Percentiles rank a stretch among this genome's conserved stretches.
phyloP scores from a whole-genome alignment of 2,113 vertebrate genomes.

The Psammodynastes pulverulentus region DNA sequence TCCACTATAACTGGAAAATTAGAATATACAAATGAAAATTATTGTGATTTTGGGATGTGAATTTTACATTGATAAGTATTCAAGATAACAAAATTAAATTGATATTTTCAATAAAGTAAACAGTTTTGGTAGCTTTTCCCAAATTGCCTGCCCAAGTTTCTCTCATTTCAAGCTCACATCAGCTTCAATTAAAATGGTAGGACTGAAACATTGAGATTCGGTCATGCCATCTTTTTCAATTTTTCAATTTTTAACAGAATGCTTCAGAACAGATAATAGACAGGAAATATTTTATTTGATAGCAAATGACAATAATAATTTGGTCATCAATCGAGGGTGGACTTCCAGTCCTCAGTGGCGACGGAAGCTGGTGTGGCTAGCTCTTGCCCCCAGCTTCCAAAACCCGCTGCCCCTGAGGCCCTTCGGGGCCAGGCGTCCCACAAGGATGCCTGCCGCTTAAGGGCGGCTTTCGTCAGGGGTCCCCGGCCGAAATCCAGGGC shows the following conservation, averaged over 20 bases:
- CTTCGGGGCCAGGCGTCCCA: too few relatives aligned
- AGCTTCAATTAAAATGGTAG: neutral
- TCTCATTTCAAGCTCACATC: neutral
- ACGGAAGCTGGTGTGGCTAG: too few relatives aligned
- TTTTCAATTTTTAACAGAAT: neutral
- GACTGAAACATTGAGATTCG: neutral
- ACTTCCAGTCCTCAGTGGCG: too few relatives aligned
- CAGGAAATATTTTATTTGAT: conserved; percentile 10
- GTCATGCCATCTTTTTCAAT: neutral
- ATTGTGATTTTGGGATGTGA: neutral
- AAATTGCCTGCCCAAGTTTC: neutral
- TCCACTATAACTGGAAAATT: too few relatives aligned
- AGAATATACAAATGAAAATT: neutral
- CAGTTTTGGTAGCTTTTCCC: neutral
- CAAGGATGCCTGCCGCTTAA: too few relatives aligned
- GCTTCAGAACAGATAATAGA: neutral
- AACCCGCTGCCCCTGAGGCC: too few relatives aligned
- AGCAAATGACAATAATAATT: neutral
- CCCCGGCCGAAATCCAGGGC: too few relatives aligned
- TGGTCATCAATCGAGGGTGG: conserved; percentile 22
- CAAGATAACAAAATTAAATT: neutral
- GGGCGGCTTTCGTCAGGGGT: too few relatives aligned
- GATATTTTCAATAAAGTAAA: neutral
- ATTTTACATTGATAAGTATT: neutral
- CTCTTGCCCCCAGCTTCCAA: too few relatives aligned